Base-by-base conservation (phyloP, 1,140 invertebrate genomes). In the Platyura marginata region DNA sequence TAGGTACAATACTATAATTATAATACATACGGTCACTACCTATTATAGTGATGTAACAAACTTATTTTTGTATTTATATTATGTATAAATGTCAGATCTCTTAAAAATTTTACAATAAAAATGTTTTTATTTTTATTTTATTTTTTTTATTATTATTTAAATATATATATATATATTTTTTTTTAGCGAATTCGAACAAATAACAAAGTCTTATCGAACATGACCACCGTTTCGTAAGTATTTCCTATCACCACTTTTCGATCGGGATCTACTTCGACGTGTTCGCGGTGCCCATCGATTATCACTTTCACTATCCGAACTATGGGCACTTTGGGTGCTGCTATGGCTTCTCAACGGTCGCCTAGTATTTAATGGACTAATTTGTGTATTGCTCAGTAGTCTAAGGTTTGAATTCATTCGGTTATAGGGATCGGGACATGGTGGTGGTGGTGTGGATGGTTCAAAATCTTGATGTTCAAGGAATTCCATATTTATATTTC, bases 401-500 rank as follows among this genome's bases (percentile, higher is more conserved):
- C 21, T 20, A 15, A 32, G 19, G 19, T 39, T 33, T 6, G 35
- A 19, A 39, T 44, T 39, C 6, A 10, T 15, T 19, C 18, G 33
- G 16, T 8, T 11, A 6, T 18, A 13, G 10, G 34, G 3, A 34
- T 42, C 41, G 1, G 34, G 42, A 19, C 42, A 43, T 18, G 42
- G 42, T 15, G 33, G 21, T 29, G 43, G 22, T 39, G 43, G 43
- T 29, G 37, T 38, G 5, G 42, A 16, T 15, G 25, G 32, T 36
- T 45, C 44, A 15, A 41, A 41, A 22, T 45, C 32, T 6, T 45
- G 38, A 13, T 41, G 20, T n/a, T 45, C 38, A 15, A 45, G 41
- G 21, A 41, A 45, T 45, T 45, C 44, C 44, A 45, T 45, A 41
- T 45, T 45, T 11, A 36, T 36, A 21, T 44, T 44, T 5, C 44